A percentile compares a stretch with the other conserved stretches of the same genome.
Evolutionary conservation across 2,113 vertebrate genomes (phyloP).

Genomic region (Taxidea taxus): DNA sequence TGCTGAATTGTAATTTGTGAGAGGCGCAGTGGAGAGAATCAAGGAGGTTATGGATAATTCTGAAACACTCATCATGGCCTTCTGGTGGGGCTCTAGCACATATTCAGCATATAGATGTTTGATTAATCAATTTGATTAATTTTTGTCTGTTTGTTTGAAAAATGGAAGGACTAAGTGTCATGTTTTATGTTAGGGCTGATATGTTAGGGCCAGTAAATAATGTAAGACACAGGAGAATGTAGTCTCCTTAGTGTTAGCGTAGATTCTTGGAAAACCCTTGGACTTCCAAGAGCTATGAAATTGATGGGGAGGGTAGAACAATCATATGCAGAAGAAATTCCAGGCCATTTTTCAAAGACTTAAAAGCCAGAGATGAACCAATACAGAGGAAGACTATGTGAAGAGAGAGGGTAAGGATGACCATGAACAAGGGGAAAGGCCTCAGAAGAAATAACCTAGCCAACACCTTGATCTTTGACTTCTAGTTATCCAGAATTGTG

Average conservation of each 20-base stretch:
- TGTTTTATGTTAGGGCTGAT: background rate
- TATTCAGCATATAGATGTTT: background rate
- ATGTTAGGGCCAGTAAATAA: background rate
- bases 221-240: background rate
- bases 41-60: background rate
- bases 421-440: background rate
- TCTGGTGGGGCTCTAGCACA: rapidly evolving
- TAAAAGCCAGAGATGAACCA: background rate
- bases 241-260: background rate
- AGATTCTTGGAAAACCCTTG: background rate
- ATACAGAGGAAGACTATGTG: background rate
- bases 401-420: background rate
- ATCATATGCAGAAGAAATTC: background rate
- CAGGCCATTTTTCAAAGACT: background rate
- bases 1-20: background rate
- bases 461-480: background rate
- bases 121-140: background rate
- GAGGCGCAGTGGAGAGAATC: background rate
- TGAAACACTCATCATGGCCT: background rate
- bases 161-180: background rate
- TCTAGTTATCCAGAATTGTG: background rate
- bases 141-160: conserved; percentile 2
- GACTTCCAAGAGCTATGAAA: background rate
- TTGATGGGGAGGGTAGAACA: rapidly evolving
- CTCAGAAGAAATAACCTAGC: background rate